Conservation (phyloP, 2,113 vertebrate genomes). For the Furnarius figulus region DNA sequence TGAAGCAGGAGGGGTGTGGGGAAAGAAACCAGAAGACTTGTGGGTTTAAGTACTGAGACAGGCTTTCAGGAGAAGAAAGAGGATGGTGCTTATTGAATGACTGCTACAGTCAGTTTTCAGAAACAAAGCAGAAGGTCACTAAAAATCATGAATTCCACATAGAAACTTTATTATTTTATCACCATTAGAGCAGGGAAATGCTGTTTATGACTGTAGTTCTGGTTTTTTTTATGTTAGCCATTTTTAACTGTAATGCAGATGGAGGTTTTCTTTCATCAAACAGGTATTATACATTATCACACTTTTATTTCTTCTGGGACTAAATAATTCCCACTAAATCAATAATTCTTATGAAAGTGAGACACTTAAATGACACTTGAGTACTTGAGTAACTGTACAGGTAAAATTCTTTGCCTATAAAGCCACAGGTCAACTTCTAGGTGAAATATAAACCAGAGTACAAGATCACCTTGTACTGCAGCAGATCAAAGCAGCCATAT, state of each 20-base stretch:
- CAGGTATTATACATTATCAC: not conserved
- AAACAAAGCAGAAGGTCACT: not conserved
- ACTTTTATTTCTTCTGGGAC: not conserved
- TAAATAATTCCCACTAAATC: not conserved
- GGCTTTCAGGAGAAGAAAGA: not conserved
- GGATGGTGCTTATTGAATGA: not conserved
- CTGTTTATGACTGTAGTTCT: not conserved
- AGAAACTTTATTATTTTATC: not conserved
- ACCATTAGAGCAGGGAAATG: not conserved
- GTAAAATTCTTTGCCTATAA: not conserved
- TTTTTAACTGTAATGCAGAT: not conserved
- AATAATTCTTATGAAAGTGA: not conserved
- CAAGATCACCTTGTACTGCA: not conserved
- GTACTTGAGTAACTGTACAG: not conserved
- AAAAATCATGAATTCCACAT: not conserved
- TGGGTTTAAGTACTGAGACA: not conserved
- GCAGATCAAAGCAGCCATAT: not conserved
- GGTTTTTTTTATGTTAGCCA: not conserved
- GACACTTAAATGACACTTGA: not conserved
- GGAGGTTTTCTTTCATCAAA: not conserved
- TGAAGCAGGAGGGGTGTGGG: not conserved
- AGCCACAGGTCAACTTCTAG: not conserved
- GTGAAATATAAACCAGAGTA: not conserved
- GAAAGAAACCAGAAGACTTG: not conserved
- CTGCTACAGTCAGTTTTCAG: not conserved